A percentile compares a stretch with the other conserved stretches of the same genome.
Evolutionary conservation across 2,797 vertebrate species (phyloP).

Genomic region (Chlorospingus flavigularis): DNA sequence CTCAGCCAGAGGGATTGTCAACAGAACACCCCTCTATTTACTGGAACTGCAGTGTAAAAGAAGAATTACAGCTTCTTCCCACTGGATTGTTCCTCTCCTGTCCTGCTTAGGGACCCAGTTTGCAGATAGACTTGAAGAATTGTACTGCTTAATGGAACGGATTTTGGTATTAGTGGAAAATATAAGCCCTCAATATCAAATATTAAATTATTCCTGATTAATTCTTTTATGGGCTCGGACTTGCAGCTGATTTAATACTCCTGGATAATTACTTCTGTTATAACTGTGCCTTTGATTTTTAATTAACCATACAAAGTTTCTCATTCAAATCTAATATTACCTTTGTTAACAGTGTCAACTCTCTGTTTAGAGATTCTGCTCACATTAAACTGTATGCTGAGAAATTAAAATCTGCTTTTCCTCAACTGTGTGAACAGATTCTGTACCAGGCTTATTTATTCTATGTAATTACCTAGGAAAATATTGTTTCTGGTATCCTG

Average conservation of each 20-base stretch:
- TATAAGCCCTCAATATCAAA: constrained; percentile 64
- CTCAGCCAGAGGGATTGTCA: neutral
- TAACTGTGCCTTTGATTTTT: constrained; percentile 62
- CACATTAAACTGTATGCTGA: neutral
- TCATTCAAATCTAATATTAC: constrained; percentile 40
- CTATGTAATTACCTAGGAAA: neutral
- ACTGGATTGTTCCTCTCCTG: neutral
- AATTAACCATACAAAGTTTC: constrained; percentile 59
- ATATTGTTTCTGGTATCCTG: neutral
- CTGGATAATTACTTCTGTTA: constrained; percentile 66
- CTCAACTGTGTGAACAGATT: neutral
- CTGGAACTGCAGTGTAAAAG: neutral
- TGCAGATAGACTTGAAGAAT: constrained; percentile 43
- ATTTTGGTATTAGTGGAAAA: constrained; percentile 56
- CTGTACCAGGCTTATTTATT: neutral
- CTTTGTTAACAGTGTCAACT: constrained; percentile 20
- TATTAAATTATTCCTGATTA: constrained; percentile 73
- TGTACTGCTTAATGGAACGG: constrained; percentile 60
- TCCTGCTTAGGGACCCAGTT: neutral
- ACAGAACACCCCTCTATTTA: neutral
- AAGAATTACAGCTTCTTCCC: neutral
- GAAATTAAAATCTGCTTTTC: neutral
- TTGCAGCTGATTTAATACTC: constrained; percentile 56
- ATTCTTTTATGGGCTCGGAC: constrained; percentile 64
- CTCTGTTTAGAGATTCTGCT: constrained; percentile 41